These are phyloP conservation scores for Gnatocerus cornutus DNA, from an alignment of 2,888 invertebrate species.

Conservation along the genomic window DNA sequence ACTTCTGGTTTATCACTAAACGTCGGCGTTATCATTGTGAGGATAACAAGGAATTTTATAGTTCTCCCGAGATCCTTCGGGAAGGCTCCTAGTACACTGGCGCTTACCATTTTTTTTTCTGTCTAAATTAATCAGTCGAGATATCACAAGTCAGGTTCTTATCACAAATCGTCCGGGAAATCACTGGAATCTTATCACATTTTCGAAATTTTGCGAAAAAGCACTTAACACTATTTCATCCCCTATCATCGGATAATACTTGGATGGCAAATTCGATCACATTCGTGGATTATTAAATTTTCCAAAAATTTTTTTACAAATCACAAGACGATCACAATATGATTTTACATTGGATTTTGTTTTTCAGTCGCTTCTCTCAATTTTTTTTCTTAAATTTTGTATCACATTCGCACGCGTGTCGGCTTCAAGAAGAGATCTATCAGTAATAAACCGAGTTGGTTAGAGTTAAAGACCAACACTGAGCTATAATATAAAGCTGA, in stretches of 20 bases:
- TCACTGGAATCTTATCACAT: conserved; percentile 55
- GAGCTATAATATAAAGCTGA: conserved; percentile 61
- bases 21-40: conserved; percentile 34
- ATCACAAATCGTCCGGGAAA: conserved; percentile 11
- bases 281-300: conserved; percentile 21
- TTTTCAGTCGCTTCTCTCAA: conserved; percentile 26
- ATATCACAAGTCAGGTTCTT: conserved; percentile 36
- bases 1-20: conserved; percentile 52
- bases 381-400: conserved; percentile 31
- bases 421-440: conserved; percentile 55
- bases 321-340: conserved; percentile 44
- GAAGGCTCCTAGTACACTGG: background rate
- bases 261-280: conserved; percentile 33
- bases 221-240: conserved; percentile 36
- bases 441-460: conserved; percentile 55
- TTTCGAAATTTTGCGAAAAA: conserved; percentile 37
- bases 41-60: conserved; percentile 29
- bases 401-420: conserved; percentile 57
- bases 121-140: conserved; percentile 39
- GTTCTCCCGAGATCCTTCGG: conserved; percentile 21
- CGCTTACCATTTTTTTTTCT: conserved; percentile 24
- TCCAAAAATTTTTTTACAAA: conserved; percentile 21
- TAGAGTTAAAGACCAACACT: conserved; percentile 61
- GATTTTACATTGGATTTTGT: conserved; percentile 37
- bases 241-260: conserved; percentile 40